These are phyloP conservation scores for Haliclona indistincta DNA, from an alignment of 37 sponge, comb jelly and placozoan species.

Conservation along the genomic window DNA sequence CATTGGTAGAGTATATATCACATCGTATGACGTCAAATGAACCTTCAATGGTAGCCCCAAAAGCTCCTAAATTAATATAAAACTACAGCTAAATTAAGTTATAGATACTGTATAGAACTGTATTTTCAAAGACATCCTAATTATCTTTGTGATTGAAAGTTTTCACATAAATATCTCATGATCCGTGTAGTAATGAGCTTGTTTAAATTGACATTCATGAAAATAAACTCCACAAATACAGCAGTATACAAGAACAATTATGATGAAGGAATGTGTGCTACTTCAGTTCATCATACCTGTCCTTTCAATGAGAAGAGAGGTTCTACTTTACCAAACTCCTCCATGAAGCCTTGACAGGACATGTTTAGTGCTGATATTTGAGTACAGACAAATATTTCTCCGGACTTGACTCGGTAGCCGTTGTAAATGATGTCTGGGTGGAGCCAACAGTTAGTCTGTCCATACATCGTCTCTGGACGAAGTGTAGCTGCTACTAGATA, in stretches of 20 bases:
- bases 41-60: slow-evolving; percentile 79
- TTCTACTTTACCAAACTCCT: slow-evolving; percentile 57
- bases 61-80: slow-evolving; percentile 70
- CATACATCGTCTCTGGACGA: slow-evolving; percentile 90
- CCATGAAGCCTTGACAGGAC: slow-evolving; percentile 75
- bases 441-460: slow-evolving; percentile 87
- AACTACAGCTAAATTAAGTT: too few relatives aligned
- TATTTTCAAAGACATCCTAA: too few relatives aligned
- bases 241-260: too few relatives aligned
- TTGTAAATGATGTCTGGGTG: slow-evolving; percentile 69
- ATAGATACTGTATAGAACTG: too few relatives aligned
- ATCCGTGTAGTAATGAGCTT: not conserved
- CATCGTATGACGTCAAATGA: slow-evolving; percentile 61
- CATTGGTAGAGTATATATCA: slow-evolving; percentile 79
- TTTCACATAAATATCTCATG: too few relatives aligned
- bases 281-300: slow-evolving; percentile 18
- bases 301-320: slow-evolving; percentile 53
- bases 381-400: slow-evolving; percentile 70
- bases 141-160: too few relatives aligned
- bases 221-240: too few relatives aligned
- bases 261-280: not conserved
- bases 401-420: slow-evolving; percentile 42
- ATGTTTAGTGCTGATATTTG: slow-evolving; percentile 73
- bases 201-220: too few relatives aligned
- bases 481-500: slow-evolving; percentile 82